Conservation (phyloP, 2,888 invertebrate genomes). For the Leucozona laternaria region DNA sequence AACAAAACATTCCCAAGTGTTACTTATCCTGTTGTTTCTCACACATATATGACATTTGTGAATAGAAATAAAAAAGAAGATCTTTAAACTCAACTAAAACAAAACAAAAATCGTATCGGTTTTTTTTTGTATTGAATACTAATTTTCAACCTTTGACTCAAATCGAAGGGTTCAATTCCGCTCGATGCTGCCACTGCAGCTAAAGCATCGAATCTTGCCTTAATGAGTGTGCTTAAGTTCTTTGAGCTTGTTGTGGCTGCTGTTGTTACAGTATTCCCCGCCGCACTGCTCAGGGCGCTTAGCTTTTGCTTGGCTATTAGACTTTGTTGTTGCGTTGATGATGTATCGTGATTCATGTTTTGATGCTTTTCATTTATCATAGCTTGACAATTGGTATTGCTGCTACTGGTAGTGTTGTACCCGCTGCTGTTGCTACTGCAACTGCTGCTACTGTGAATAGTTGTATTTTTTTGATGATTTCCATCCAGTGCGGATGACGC, state of each 20-base stretch:
- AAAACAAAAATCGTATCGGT: constrained; percentile 7
- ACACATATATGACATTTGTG: not conserved
- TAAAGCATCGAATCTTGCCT: constrained; percentile 77
- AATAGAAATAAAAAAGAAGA: not conserved
- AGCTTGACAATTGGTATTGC: constrained; percentile 47
- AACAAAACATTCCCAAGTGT: not conserved
- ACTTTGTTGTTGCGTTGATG: constrained; percentile 53
- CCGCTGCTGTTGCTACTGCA: constrained; percentile 67
- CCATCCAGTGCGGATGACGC: constrained; percentile 10
- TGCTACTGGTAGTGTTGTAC: constrained; percentile 53
- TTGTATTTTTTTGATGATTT: constrained; percentile 43
- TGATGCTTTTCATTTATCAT: constrained; percentile 48
- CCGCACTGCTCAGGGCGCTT: constrained; percentile 48
- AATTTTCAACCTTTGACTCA: constrained; percentile 77
- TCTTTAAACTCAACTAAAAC: not conserved
- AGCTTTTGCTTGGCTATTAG: constrained; percentile 49
- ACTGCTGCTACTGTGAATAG: constrained; percentile 52
- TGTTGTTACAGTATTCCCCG: constrained; percentile 51
- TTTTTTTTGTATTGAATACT: constrained; percentile 8
- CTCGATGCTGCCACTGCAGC: constrained; percentile 76
- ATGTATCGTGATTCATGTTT: constrained; percentile 34
- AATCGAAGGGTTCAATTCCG: constrained; percentile 77
- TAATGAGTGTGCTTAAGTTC: constrained; percentile 74
- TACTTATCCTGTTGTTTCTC: not conserved
- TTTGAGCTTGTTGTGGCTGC: constrained; percentile 40